These are phyloP conservation scores for Blastobasis adustella DNA, from an alignment of 2,888 invertebrate species.

Conservation along the genomic window DNA sequence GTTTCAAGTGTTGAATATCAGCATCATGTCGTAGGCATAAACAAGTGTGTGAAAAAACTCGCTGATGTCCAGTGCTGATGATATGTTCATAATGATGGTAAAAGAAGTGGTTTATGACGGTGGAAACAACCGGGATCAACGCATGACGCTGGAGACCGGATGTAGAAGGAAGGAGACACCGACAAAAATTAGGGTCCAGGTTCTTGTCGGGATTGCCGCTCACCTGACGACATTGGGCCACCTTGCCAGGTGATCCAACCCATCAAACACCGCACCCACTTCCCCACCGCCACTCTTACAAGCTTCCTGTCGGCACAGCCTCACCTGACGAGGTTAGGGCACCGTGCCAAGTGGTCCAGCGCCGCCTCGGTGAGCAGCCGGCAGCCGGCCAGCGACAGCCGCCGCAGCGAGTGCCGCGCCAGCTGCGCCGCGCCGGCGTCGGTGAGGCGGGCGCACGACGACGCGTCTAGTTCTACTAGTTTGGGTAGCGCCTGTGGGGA, in stretches of 20 bases:
- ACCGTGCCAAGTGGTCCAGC: slow-evolving; percentile 86
- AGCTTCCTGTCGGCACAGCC: background rate
- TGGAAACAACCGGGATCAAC: too few relatives aligned
- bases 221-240: slow-evolving; percentile 80
- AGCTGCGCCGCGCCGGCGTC: slow-evolving; percentile 94
- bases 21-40: too few relatives aligned
- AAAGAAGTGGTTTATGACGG: too few relatives aligned
- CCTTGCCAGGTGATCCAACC: slow-evolving; percentile 85
- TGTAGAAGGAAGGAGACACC: too few relatives aligned
- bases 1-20: too few relatives aligned
- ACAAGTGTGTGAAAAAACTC: too few relatives aligned
- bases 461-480: slow-evolving; percentile 84
- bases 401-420: slow-evolving; percentile 82
- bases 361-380: slow-evolving; percentile 87
- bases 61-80: too few relatives aligned
- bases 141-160: too few relatives aligned
- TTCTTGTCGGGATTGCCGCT: background rate
- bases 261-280: slow-evolving; percentile 22
- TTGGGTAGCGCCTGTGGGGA: slow-evolving; percentile 80
- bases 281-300: too few relatives aligned
- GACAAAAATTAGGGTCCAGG: too few relatives aligned
- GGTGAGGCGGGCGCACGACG: slow-evolving; percentile 90
- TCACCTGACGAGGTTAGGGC: slow-evolving; percentile 78
- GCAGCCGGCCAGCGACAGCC: slow-evolving; percentile 88
- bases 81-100: too few relatives aligned